Evolutionary conservation across 1,140 invertebrate species (phyloP), one percentile per base, ranked within the genome.

Genomic region (Reticulitermes speratus): DNA sequence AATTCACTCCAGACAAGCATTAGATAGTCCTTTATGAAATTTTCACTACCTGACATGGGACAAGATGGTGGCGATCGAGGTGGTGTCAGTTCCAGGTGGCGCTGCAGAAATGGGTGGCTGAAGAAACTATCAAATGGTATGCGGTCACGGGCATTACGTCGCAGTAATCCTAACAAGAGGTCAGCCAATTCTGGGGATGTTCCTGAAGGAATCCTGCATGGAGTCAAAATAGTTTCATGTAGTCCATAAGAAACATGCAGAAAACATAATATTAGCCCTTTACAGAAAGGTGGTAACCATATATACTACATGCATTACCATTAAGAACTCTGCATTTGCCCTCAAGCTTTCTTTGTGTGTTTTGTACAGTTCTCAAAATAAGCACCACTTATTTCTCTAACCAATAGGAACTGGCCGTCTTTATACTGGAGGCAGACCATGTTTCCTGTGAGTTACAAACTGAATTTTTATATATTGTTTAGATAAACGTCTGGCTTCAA

Each of bases 61-160:
- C 88, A 88, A 55, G 86, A 89, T 84, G 89, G 85, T 9, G 75
- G 69, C 14, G 75, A 45, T 21, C 23, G 11, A 48, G 85, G 45
- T 32, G 85, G 69, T 7, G 69, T 30, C 0, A 48, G 21, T 30
- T 45, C 69, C 30, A 44, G 55, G 8, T 75, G 38, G 23, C 85
- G 85, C 89, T 96, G 95, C 86, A 99, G 92, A 91, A 99, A 99
- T 75, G 95, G 93, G 92, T 99, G 98, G 90, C 94, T 95, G 92
- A 99, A 99, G 92, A 99, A 99, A 86, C 95, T 94, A 88, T 99
- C 97, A 92, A 99, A 99, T 86, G 97, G 95, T 93, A 99, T 98
- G 86, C 99, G 93, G 90, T 99, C 98, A 89, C 95, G 95, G 30
- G 99, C 95, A 92, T 99, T 99, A 86, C 98, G 94, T 88, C 97